Evolutionary conservation across 2,888 invertebrate genomes (phyloP).

Genomic region (Athalia rosae): DNA sequence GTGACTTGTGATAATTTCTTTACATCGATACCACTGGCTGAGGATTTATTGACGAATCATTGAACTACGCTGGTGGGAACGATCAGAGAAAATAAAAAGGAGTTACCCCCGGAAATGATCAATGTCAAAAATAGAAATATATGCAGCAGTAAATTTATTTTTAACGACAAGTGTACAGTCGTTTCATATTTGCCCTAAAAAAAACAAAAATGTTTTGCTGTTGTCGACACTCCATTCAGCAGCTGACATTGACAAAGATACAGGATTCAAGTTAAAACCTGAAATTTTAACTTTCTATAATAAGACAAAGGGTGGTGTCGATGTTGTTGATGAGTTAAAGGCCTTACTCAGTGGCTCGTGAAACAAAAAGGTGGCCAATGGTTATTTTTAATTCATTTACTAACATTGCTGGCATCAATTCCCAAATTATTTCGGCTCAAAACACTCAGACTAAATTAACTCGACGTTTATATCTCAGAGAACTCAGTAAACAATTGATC

Average conservation of each 20-base stretch:
- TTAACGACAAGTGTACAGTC: slow-evolving; percentile 55
- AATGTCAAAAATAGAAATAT: too few species aligned
- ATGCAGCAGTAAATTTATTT: slow-evolving; percentile 51
- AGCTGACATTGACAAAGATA: slow-evolving; percentile 56
- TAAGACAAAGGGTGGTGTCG: slow-evolving; percentile 58
- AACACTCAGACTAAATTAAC: too few species aligned
- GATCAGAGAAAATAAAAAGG: too few species aligned
- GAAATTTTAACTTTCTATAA: slow-evolving; percentile 61
- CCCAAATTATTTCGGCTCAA: neutral
- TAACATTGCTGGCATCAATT: neutral
- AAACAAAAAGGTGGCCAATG: too few species aligned
- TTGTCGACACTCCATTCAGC: slow-evolving; percentile 61
- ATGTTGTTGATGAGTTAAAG: slow-evolving; percentile 57
- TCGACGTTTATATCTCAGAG: too few species aligned
- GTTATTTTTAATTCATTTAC: too few species aligned
- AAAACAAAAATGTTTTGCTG: slow-evolving; percentile 59
- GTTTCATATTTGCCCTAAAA: slow-evolving; percentile 61
- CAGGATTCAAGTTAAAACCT: slow-evolving; percentile 56
- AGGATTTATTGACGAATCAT: too few species aligned
- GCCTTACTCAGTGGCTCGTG: slow-evolving; percentile 15
- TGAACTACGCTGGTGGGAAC: too few species aligned
- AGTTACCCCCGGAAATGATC: too few species aligned
- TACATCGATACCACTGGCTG: too few species aligned
- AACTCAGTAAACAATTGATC: neutral
- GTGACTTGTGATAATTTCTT: too few species aligned